Evolutionary conservation across 2,888 invertebrate species (phyloP).

Genomic region (Eupithecia vulgata): DNA sequence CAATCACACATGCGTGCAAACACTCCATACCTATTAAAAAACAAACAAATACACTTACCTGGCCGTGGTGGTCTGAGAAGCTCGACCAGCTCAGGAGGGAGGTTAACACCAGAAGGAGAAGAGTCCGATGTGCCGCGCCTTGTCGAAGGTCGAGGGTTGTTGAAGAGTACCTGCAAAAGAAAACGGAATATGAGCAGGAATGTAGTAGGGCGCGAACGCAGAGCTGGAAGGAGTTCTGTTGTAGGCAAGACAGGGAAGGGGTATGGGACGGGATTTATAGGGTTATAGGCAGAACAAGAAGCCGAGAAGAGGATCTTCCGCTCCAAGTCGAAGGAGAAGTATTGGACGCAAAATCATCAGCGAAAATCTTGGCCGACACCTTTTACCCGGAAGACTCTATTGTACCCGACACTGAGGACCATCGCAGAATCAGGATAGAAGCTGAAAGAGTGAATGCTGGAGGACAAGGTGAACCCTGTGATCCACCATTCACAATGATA

Average conservation of each 20-base stretch:
- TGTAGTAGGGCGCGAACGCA: too few relatives aligned
- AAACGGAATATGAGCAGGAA: too few relatives aligned
- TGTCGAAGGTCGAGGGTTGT: too few relatives aligned
- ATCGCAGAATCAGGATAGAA: background rate
- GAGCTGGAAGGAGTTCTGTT: too few relatives aligned
- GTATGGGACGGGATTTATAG: too few relatives aligned
- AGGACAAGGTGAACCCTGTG: background rate
- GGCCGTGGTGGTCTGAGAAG: too few relatives aligned
- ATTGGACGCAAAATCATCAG: background rate
- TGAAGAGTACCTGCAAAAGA: too few relatives aligned
- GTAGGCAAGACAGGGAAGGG: background rate
- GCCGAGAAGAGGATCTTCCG: background rate
- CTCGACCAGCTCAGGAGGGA: background rate
- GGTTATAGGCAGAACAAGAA: background rate
- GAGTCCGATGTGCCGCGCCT: too few relatives aligned
- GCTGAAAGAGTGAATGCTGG: background rate
- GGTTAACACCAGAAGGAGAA: too few relatives aligned
- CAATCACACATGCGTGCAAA: too few relatives aligned
- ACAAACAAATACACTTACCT: too few relatives aligned
- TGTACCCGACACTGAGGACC: background rate
- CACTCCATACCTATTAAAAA: too few relatives aligned
- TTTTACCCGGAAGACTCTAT: background rate
- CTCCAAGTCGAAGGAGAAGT: background rate
- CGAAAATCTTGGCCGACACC: background rate
- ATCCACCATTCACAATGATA: background rate